Percentiles rank a stretch among this genome's conserved stretches.
Conservation (phyloP, 2,888 invertebrate genomes). For the Leptopilina syphax region DNA sequence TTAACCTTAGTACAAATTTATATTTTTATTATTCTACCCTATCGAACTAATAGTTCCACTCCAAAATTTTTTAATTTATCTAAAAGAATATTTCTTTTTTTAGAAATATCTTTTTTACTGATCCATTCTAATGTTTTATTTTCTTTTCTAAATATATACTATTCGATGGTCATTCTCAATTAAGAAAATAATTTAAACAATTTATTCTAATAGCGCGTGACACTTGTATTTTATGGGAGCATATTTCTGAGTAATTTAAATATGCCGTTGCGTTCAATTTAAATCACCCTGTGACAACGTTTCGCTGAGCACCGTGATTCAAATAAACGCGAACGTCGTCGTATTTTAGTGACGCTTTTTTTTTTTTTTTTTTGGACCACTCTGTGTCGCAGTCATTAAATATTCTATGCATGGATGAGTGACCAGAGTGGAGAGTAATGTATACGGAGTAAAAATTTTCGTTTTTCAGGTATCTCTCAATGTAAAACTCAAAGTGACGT, state of each 20-base stretch:
- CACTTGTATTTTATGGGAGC: slow-evolving; percentile 15
- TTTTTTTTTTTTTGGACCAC: slow-evolving; percentile 21
- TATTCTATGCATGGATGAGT: slow-evolving; percentile 66
- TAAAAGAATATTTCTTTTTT: too few relatives aligned
- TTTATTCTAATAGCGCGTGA: slow-evolving; percentile 16
- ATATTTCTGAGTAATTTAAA: slow-evolving; percentile 32
- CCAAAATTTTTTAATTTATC: too few relatives aligned
- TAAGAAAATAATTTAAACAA: slow-evolving; percentile 21
- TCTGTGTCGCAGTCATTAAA: slow-evolving; percentile 57
- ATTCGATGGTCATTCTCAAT: neutral
- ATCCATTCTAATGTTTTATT: neutral
- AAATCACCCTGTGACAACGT: slow-evolving; percentile 39
- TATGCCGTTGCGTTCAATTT: slow-evolving; percentile 33
- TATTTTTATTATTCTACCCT: too few relatives aligned
- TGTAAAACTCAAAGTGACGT: slow-evolving; percentile 19
- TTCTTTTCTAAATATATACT: too few relatives aligned
- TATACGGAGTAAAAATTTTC: slow-evolving; percentile 29
- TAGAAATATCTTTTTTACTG: too few relatives aligned
- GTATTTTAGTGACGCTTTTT: slow-evolving; percentile 29
- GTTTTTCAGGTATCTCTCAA: neutral
- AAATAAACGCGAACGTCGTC: slow-evolving; percentile 30
- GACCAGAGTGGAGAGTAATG: slow-evolving; percentile 47
- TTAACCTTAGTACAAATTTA: too few relatives aligned
- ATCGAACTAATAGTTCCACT: too few relatives aligned
- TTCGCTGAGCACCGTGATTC: slow-evolving; percentile 35